phyloP scores from a whole-genome alignment of 2,888 invertebrate genomes.

The Dynastes maya region DNA sequence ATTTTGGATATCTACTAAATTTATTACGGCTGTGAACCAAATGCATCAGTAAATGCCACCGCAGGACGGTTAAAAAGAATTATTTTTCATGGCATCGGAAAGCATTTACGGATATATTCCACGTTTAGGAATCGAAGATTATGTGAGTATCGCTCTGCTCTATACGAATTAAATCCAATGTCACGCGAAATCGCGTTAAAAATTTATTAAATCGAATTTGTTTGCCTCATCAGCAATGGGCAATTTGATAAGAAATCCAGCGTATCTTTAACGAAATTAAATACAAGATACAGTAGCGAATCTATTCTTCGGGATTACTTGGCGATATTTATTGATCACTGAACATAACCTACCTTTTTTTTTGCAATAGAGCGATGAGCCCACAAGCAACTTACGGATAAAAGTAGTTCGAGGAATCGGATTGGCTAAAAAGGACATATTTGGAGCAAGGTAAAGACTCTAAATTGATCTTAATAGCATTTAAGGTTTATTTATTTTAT shows the following conservation, averaged over 20 bases:
- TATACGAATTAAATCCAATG: conserved; percentile 48
- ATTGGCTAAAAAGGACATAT: conserved; percentile 98
- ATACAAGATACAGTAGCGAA: background rate
- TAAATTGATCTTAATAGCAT: background rate
- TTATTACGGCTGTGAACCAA: conserved; percentile 50
- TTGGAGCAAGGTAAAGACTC: conserved; percentile 91
- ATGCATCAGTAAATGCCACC: conserved; percentile 51
- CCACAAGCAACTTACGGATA: conserved; percentile 87
- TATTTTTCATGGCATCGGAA: conserved; percentile 68
- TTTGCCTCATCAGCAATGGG: too few species aligned
- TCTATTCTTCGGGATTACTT: background rate
- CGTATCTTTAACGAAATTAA: background rate
- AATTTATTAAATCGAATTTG: background rate
- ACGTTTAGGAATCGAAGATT: conserved; percentile 67
- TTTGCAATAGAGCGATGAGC: conserved; percentile 81
- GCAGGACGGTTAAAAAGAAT: conserved; percentile 20
- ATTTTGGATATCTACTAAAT: conserved; percentile 24
- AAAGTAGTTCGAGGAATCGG: conserved; percentile 90
- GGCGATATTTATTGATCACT: conserved; percentile 26
- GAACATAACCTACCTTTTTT: conserved; percentile 51
- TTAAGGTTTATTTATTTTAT: conserved; percentile 57
- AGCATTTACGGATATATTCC: conserved; percentile 69
- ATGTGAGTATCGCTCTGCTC: conserved; percentile 63
- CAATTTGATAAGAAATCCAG: background rate
- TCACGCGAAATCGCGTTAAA: conserved; percentile 40